These are phyloP conservation scores for Plecotus auritus DNA, from an alignment of 2,113 vertebrate genomes.

Conservation along the genomic window DNA sequence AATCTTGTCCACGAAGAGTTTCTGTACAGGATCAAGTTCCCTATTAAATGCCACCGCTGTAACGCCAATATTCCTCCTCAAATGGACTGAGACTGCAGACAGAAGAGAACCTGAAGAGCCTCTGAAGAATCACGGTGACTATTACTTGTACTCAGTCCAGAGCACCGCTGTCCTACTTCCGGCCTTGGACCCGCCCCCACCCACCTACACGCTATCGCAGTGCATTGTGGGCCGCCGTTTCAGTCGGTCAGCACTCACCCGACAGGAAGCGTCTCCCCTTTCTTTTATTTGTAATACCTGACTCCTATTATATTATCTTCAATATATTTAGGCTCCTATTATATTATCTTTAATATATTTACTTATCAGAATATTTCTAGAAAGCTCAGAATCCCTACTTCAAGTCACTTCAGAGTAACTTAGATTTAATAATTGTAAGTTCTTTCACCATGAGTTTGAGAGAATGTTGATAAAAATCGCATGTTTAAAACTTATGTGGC, in stretches of 20 bases:
- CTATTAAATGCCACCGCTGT: conserved; percentile 89
- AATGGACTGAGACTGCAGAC: conserved; percentile 77
- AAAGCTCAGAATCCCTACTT: not conserved
- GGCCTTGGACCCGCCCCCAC: no score
- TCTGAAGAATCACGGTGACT: conserved; percentile 87
- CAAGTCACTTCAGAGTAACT: not conserved
- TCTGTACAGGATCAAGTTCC: conserved; percentile 94
- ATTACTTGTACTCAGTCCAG: no score
- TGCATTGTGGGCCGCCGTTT: no score
- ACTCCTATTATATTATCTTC: not conserved
- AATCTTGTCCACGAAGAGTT: conserved; percentile 97
- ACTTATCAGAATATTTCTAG: not conserved
- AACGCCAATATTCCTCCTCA: conserved; percentile 91
- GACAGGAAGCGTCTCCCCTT: no score
- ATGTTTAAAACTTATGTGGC: not conserved
- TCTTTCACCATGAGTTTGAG: not conserved
- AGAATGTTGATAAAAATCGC: not conserved
- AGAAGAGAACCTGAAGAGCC: conserved; percentile 85
- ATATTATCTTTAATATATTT: not conserved
- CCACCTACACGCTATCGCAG: no score
- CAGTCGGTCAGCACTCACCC: no score
- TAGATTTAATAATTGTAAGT: not conserved
- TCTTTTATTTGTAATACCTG: not conserved
- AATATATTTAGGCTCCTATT: not conserved
- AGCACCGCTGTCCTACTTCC: no score